Base-by-base conservation (phyloP, 35 echinoderm and acorn worm species). In the Ophiothrix spiculata region DNA sequence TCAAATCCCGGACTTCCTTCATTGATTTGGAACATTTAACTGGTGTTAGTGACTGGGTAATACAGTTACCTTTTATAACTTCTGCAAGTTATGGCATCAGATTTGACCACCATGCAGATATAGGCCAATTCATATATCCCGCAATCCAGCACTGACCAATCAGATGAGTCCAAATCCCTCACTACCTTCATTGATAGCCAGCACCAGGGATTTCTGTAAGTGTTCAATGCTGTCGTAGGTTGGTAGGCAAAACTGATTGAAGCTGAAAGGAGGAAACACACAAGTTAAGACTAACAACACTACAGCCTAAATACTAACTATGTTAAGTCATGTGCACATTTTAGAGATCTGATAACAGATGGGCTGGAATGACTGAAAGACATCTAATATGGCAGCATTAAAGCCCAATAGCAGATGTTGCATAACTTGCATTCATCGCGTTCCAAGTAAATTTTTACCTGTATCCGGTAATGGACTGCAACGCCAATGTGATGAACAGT, bases 211-310 rank as follows among this genome's bases (percentile, higher is more conserved):
- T 39, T 86, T 93, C 85, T 98, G 91, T 21, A 98, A 88, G 56
- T 98, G 92, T 82, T 98, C 95, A 25, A 92, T 87, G 38, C 80
- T 91, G 54, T 98, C 95, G 17, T 98, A 98, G 12, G 88, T 94
- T 64, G 95, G 95, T 33, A 98, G 92, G 83, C 95, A 98, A 31
- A 98, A 88, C 86, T 98, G 95, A 76, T 98, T 98, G 85, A 98
- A 98, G 83, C 95, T 98, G 91, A n/a, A n/a, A n/a, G n/a, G n/a
- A n/a, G n/a, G n/a, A n/a, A n/a, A n/a, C n/a, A n/a, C n/a, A n/a
- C n/a, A n/a, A n/a, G n/a, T n/a, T n/a, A n/a, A n/a, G n/a, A n/a
- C n/a, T n/a, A n/a, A n/a, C n/a, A n/a, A n/a, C n/a, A n/a, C n/a
- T n/a, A n/a, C n/a, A n/a, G n/a, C n/a, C n/a, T n/a, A n/a, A n/a